These are phyloP conservation scores for Catamblyrhynchus diadema DNA, from an alignment of 2,797 vertebrate genomes.

Conservation along the genomic window DNA sequence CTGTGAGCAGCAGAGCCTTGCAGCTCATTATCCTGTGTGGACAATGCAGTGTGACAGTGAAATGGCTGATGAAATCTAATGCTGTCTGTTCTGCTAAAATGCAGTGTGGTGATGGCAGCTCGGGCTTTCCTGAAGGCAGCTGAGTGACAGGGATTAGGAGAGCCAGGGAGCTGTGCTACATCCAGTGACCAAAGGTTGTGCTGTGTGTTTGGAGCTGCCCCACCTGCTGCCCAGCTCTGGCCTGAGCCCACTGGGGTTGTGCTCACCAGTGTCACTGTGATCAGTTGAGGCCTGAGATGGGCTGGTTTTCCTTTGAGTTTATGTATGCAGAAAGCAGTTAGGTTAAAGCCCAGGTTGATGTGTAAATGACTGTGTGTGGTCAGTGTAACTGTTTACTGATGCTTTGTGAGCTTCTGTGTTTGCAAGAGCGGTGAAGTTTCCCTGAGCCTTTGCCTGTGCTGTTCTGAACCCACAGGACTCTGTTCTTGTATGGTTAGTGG, in stretches of 20 bases:
- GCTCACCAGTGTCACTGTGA: background rate
- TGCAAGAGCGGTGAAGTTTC: background rate
- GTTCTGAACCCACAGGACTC: background rate
- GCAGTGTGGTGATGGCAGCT: background rate
- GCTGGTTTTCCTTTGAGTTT: background rate
- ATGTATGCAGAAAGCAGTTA: background rate
- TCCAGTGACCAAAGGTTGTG: background rate
- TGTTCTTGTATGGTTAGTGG: background rate
- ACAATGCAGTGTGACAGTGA: conserved; percentile 13
- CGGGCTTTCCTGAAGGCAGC: background rate
- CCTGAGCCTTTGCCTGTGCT: background rate
- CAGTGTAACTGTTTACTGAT: background rate
- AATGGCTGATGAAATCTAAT: conserved; percentile 32
- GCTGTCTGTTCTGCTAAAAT: conserved; percentile 18
- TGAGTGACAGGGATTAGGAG: background rate
- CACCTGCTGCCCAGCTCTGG: background rate
- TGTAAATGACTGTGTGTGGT: background rate
- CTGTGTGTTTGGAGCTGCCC: accelerated
- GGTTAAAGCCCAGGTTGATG: background rate
- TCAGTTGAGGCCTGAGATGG: background rate
- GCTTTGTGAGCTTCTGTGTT: accelerated
- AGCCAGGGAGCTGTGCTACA: accelerated
- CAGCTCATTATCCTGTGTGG: conserved; percentile 23
- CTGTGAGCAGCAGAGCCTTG: background rate
- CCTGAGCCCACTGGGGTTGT: background rate